These are phyloP conservation scores for Tromatobia lineatoria DNA, from an alignment of 2,888 invertebrate species.

Conservation along the genomic window DNA sequence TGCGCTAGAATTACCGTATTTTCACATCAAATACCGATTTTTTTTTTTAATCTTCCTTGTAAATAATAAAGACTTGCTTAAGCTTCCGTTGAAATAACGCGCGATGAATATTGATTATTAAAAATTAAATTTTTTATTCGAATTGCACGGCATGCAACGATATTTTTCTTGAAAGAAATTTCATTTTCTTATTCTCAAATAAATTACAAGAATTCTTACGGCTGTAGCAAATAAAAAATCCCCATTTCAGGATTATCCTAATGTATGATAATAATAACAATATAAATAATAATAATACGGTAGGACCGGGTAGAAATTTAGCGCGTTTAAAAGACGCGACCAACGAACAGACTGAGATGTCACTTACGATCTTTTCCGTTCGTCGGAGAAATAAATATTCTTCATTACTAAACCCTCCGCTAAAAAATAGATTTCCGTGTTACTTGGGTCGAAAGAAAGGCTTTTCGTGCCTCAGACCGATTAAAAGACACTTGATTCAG, in stretches of 20 bases:
- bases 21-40: too few relatives aligned
- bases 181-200: too few relatives aligned
- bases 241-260: background rate
- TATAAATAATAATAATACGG: background rate
- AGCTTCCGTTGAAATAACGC: too few relatives aligned
- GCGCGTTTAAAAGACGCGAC: slow-evolving; percentile 7
- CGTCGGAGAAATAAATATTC: background rate
- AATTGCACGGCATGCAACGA: too few relatives aligned
- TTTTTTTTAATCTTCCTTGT: too few relatives aligned
- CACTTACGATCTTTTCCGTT: slow-evolving; percentile 7
- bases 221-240: background rate
- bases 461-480: too few relatives aligned
- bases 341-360: slow-evolving; percentile 10
- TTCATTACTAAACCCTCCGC: background rate
- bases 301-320: slow-evolving; percentile 9
- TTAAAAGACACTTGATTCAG: too few relatives aligned
- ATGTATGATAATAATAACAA: background rate
- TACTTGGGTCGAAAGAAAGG: background rate
- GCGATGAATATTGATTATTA: too few relatives aligned
- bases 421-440: background rate
- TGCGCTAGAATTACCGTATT: too few relatives aligned
- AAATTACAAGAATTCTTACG: background rate
- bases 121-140: too few relatives aligned
- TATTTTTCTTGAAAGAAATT: too few relatives aligned
- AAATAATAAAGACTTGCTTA: too few relatives aligned